phyloP scores from a whole-genome alignment of 53 echinoderm and acorn worm species.

The Echinarachnius parma region DNA sequence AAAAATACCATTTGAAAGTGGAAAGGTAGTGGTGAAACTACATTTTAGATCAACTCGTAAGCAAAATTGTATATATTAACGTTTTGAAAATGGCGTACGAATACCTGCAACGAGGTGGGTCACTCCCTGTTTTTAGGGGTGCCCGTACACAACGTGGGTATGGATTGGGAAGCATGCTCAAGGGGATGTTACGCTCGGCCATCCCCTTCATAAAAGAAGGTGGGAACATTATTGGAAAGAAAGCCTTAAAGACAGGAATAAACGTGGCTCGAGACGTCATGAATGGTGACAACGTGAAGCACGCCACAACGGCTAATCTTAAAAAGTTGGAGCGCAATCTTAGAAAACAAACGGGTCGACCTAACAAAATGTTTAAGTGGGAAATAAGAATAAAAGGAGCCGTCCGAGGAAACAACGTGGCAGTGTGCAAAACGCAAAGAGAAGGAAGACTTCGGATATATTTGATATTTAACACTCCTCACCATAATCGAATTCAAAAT shows the following conservation, averaged over 20 bases:
- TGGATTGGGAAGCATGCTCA: conserved; percentile 47
- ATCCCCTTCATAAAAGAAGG: conserved; percentile 55
- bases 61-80: background rate
- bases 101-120: background rate
- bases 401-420: background rate
- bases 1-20: conserved; percentile 37
- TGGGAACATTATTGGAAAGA: conserved; percentile 24
- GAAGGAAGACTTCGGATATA: conserved; percentile 18
- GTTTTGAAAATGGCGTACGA: background rate
- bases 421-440: background rate
- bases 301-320: conserved; percentile 4
- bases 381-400: background rate
- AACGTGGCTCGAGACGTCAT: conserved; percentile 41
- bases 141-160: conserved; percentile 45
- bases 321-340: background rate
- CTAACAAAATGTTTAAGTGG: too few species aligned
- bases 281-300: conserved; percentile 18
- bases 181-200: conserved; percentile 42
- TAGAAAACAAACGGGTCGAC: background rate
- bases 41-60: conserved; percentile 53
- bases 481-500: background rate
- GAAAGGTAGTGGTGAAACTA: conserved; percentile 48
- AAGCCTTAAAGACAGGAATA: conserved; percentile 35
- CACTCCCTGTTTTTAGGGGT: conserved; percentile 22
- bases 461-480: conserved; percentile 20